Evolutionary conservation across 1,140 invertebrate genomes (phyloP), one percentile per base, ranked within the genome.

Genomic region (Papilio xuthus): DNA sequence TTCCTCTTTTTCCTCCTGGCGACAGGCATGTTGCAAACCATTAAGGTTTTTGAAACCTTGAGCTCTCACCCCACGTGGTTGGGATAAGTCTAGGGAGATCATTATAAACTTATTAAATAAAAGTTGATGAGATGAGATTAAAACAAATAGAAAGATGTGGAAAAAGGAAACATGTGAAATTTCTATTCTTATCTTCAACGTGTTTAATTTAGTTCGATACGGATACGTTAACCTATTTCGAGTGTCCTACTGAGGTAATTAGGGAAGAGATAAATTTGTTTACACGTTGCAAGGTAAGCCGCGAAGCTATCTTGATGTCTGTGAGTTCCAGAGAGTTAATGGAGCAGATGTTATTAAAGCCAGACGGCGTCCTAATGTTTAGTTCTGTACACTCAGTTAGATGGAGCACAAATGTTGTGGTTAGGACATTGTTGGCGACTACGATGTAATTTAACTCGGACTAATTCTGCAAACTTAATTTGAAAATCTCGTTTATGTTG

Each of bases 261-360:
- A 76, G 26, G 12, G 53, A 20, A 15, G 20, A 76, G 74, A 76
- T 63, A 76, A 60, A 76, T 76, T 76, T 76, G 74, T 76, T 76
- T 76, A 76, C 74, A 37, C 32, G 74, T 63, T 76, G 20, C 53
- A 53, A 76, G 74, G 74, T 76, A 63, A 41, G 37, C 74, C 74
- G 37, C 82, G 78, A 85, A 90, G 82, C 81, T 84, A 80, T 79
- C 70, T 77, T 83, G 83, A 87, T 88, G 84, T 86, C 86, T 89
- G 84, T 78, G 86, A 82, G 80, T 83, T 85, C 86, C 83, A 79
- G 84, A 85, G 85, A 89, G 88, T 90, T 91, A 92, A 91, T 92
- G 89, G 87, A 81, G 85, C 88, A 90, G 90, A 83, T 90, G 87
- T 88, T 91, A 91, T 92, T 89, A 90, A 85, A 89, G 90, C 85